Evolutionary conservation across 2,113 vertebrate genomes (phyloP), one percentile per base, ranked within the genome.

Genomic region (Vanacampus margaritifer): DNA sequence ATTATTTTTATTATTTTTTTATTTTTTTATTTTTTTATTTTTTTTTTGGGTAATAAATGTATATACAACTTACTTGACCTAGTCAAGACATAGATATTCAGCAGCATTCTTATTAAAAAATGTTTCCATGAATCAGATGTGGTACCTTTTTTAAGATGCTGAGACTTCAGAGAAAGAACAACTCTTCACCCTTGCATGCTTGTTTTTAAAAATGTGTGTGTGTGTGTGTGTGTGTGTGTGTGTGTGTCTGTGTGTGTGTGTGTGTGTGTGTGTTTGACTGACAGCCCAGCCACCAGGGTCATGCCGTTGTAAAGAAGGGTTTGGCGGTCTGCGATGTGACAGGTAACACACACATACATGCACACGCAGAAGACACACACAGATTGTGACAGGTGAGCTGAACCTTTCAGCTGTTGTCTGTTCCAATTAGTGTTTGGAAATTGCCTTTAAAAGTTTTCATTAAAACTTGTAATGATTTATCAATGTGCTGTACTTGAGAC

Each of bases 281-380:
- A 83, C 89, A 98, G 97, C 84, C 60, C 80, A 94, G 86, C 80
- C 89, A 56, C 93, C 93, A 71, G 97, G 97, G 72, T 95, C 92
- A 70, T 99, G 97, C 80, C 87, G 87, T 75, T 99, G 97, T 90
- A 97, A 94, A 90, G 79, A 87, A 83, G 96, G 97, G 62, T 98
- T 94, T 64, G 84, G 89, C 81, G 97, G 97, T 64, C 79, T 90
- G 65, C 92, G 68, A 79, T 99, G 97, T 83, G 87, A 93, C 82
- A 91, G 64, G 19, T 99, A 96, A 72, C 41, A 39, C 68, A 61
- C 66, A 70, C 68, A 35, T 21, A 67, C 32, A 61, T 66, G 65
- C 65, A 73, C 75, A 53, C 37, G 60, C 67, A 65, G 39, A n/a
- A 64, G 23, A 79, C 10, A 45, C 26, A 45, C 63, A 67, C 56